These are phyloP conservation scores for Kryptolebias ocellatus DNA, from an alignment of 2,797 vertebrate genomes.

Conservation along the genomic window DNA sequence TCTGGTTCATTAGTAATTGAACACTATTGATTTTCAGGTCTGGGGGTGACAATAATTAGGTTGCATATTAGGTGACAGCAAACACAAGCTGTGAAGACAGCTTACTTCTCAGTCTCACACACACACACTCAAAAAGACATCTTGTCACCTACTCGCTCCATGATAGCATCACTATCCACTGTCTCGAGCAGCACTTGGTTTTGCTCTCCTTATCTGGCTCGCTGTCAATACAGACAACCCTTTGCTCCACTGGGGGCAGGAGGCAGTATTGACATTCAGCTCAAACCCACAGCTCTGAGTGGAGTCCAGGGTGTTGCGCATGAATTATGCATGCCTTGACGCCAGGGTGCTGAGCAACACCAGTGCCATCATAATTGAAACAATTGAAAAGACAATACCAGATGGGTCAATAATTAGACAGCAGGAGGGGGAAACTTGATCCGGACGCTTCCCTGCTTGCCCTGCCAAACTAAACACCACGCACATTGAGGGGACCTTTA, in stretches of 20 bases:
- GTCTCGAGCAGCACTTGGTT: constrained; percentile 71
- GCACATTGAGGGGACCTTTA: constrained; percentile 69
- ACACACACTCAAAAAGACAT: constrained; percentile 9
- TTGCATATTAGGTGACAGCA: constrained; percentile 75
- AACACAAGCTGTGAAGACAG: constrained; percentile 65
- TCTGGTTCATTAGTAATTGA: constrained; percentile 80
- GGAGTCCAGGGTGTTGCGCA: constrained; percentile 80
- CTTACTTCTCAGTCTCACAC: constrained; percentile 26
- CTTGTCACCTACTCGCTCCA: constrained; percentile 48
- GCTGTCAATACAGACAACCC: constrained; percentile 79
- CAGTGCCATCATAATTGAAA: constrained; percentile 87
- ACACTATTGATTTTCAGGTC: constrained; percentile 75
- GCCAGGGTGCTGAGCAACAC: constrained; percentile 82
- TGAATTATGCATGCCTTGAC: constrained; percentile 85
- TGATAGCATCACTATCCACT: constrained; percentile 65
- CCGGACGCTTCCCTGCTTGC: constrained; percentile 72
- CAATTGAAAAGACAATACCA: constrained; percentile 87
- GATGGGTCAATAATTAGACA: constrained; percentile 86
- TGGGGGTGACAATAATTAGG: constrained; percentile 78
- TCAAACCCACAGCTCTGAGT: constrained; percentile 80
- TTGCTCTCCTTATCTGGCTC: constrained; percentile 66
- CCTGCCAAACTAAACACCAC: constrained; percentile 58
- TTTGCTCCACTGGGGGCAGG: constrained; percentile 68
- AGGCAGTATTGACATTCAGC: constrained; percentile 85
- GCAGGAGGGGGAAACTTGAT: constrained; percentile 79